Percentiles rank a stretch among this genome's conserved stretches.
phyloP scores from a whole-genome alignment of 1,140 invertebrate species.

The Asobara japonica region DNA sequence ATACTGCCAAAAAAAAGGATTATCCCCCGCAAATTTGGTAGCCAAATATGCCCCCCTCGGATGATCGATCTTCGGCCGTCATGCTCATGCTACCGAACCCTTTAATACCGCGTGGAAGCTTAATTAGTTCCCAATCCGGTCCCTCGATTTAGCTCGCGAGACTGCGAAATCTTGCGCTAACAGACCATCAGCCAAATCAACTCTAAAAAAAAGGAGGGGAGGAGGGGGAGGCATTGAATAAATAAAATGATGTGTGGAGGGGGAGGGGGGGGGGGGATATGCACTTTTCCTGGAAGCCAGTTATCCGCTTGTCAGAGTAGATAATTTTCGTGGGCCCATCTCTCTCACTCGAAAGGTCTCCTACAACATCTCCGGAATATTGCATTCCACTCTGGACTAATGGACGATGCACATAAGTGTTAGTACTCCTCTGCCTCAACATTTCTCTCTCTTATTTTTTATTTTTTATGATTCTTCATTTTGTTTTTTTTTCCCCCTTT shows the following conservation, averaged over 20 bases:
- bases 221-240: background rate
- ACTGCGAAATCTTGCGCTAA: background rate
- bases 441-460: background rate
- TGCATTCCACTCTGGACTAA: slow-evolving; percentile 21
- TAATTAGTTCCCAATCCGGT: slow-evolving; percentile 46
- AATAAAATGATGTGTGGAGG: slow-evolving; percentile 31
- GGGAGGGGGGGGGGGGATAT: slow-evolving; percentile 30
- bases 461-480: background rate
- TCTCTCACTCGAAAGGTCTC: background rate
- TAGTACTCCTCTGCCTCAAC: slow-evolving; percentile 4
- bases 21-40: background rate
- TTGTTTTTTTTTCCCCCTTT: slow-evolving; percentile 12
- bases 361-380: background rate
- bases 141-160: no score
- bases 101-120: slow-evolving; percentile 8
- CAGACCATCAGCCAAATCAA: background rate
- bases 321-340: slow-evolving; percentile 45
- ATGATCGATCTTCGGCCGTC: slow-evolving; percentile 42
- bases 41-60: slow-evolving; percentile 3
- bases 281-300: slow-evolving; percentile 53
- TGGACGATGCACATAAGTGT: slow-evolving; percentile 10
- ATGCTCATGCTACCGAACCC: slow-evolving; percentile 19
- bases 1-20: background rate
- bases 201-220: background rate
- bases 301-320: slow-evolving; percentile 46